Conservation (phyloP, 2,888 invertebrate species). For the Sinohyriopsis cumingii region DNA sequence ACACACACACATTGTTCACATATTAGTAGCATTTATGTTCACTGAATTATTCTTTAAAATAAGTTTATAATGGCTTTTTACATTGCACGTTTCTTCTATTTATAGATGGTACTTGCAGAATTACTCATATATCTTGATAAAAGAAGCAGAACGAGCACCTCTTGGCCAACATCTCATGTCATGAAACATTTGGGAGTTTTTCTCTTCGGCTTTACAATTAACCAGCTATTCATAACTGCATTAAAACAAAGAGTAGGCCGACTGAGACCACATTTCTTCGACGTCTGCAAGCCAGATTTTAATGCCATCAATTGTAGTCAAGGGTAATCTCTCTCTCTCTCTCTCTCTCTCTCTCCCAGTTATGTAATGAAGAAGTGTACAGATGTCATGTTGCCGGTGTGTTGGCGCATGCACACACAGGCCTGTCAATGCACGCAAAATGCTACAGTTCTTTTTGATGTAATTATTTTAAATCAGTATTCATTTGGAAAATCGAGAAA, state of each 20-base stretch:
- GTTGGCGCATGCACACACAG: too few species aligned
- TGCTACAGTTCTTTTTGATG: too few species aligned
- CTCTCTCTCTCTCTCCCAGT: too few species aligned
- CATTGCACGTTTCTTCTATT: constrained; percentile 1
- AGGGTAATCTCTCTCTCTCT: constrained; percentile 2
- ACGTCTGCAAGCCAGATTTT: constrained; percentile 83
- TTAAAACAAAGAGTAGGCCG: constrained; percentile 94
- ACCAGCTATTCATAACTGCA: constrained; percentile 89
- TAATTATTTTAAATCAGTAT: too few species aligned
- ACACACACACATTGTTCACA: too few species aligned
- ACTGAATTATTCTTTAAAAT: too few species aligned
- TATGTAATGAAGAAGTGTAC: too few species aligned
- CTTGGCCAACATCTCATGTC: constrained; percentile 5
- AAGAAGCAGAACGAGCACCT: not conserved
- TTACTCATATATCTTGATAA: constrained; percentile 1
- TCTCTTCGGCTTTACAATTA: constrained; percentile 88
- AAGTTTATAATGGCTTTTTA: too few species aligned
- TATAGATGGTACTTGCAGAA: constrained; percentile 14
- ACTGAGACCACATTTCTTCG: constrained; percentile 92
- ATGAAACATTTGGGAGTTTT: constrained; percentile 73
- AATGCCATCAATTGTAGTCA: constrained; percentile 41
- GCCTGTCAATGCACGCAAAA: too few species aligned
- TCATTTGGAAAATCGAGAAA: too few species aligned
- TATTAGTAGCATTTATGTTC: too few species aligned
- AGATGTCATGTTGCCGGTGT: too few species aligned